A percentile compares a stretch with the other conserved stretches of the same genome.
Conservation (phyloP, 2,888 invertebrate genomes). For the Macrophya alboannulata region DNA sequence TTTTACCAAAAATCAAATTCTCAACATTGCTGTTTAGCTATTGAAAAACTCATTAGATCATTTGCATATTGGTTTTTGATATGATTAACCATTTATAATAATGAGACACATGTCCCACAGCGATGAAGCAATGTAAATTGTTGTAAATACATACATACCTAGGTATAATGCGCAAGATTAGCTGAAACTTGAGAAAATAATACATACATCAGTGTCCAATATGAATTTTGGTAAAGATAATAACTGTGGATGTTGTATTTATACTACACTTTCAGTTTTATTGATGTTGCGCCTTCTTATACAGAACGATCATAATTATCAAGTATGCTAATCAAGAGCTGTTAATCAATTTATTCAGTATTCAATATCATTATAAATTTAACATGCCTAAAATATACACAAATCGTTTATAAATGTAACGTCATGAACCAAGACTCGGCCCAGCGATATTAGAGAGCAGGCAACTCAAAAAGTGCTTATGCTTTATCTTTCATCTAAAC, state of each 20-base stretch:
- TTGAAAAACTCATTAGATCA: not conserved
- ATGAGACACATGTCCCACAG: not conserved
- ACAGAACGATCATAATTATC: constrained; percentile 70
- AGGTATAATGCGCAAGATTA: not conserved
- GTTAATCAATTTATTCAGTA: constrained; percentile 75
- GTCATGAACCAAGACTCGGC: constrained; percentile 74
- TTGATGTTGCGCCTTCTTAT: constrained; percentile 67
- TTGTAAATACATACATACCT: not conserved
- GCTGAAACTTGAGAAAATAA: not conserved
- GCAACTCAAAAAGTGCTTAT: constrained; percentile 53
- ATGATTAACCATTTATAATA: not conserved
- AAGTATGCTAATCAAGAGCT: constrained; percentile 76
- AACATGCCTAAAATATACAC: constrained; percentile 79
- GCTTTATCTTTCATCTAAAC: constrained; percentile 58
- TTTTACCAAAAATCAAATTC: not conserved
- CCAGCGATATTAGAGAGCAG: constrained; percentile 66
- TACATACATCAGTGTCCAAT: not conserved
- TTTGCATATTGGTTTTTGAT: not conserved
- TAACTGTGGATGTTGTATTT: constrained; percentile 60
- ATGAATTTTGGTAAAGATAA: not conserved
- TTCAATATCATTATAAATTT: constrained; percentile 78
- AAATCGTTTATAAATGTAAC: constrained; percentile 75
- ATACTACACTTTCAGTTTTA: constrained; percentile 69
- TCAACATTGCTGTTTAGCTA: not conserved
- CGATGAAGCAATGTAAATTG: not conserved